phyloP scores from a whole-genome alignment of 2,113 vertebrate species.

The Pao palembangensis region DNA sequence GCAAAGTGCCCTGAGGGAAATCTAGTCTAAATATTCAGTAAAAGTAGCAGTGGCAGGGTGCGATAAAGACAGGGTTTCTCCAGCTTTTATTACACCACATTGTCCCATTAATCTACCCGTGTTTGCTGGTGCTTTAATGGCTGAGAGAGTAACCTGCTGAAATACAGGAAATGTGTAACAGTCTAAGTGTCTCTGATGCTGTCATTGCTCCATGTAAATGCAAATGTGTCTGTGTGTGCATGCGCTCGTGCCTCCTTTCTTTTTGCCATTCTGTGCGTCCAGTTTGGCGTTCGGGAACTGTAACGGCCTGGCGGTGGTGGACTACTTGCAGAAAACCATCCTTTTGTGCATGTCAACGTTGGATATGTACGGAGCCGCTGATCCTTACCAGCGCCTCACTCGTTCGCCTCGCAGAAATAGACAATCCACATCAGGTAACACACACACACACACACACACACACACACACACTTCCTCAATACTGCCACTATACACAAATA shows the following conservation, averaged over 20 bases:
- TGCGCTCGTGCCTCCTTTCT: constrained; percentile 9
- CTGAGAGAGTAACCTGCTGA: constrained; percentile 6
- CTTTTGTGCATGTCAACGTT: constrained; percentile 90
- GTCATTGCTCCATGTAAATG: constrained; percentile 9
- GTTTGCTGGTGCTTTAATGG: constrained; percentile 17
- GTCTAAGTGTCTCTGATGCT: neutral
- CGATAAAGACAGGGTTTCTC: constrained; percentile 23
- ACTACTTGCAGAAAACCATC: constrained; percentile 93
- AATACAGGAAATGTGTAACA: constrained; percentile 1
- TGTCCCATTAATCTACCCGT: constrained; percentile 16
- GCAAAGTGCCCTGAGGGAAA: constrained; percentile 13
- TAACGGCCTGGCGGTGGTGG: constrained; percentile 90
- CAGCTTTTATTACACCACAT: constrained; percentile 23
- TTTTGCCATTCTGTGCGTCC: constrained; percentile 27
- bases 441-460: constrained; percentile 11
- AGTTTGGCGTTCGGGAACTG: constrained; percentile 95
- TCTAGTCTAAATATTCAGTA: constrained; percentile 15
- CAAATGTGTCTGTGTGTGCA: neutral
- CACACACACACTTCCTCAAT: neutral
- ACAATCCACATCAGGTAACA: constrained; percentile 93
- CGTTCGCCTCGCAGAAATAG: constrained; percentile 92
- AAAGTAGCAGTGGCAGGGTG: constrained; percentile 14
- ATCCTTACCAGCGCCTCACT: constrained; percentile 90
- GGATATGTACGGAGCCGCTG: constrained; percentile 87
- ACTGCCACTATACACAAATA: neutral